These are phyloP conservation scores for Lampropteryx suffumata DNA, from an alignment of 2,888 invertebrate species.

Conservation along the genomic window DNA sequence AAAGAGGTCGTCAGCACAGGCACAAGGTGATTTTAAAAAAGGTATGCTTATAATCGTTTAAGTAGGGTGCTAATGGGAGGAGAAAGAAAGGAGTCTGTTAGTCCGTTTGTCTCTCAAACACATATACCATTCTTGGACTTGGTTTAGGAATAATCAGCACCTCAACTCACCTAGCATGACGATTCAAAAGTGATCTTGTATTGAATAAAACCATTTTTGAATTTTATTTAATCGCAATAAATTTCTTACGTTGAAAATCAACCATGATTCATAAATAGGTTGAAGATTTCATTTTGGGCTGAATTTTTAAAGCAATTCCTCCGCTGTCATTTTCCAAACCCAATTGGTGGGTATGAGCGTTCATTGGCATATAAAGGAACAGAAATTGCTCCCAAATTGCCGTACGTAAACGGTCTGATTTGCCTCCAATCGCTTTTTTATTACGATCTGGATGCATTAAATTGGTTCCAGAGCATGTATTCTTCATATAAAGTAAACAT, in stretches of 20 bases:
- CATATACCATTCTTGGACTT: too few relatives aligned
- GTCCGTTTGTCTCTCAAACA: too few relatives aligned
- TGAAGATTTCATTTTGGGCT: slow-evolving; percentile 4
- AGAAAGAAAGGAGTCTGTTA: too few relatives aligned
- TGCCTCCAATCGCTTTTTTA: slow-evolving; percentile 40
- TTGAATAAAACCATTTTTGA: too few relatives aligned
- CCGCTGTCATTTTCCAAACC: slow-evolving; percentile 38
- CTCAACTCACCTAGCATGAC: too few relatives aligned
- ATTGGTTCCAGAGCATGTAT: slow-evolving; percentile 17
- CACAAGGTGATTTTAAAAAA: too few relatives aligned
- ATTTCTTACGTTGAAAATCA: not conserved
- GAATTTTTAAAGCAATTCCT: slow-evolving; percentile 26
- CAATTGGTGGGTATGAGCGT: slow-evolving; percentile 40
- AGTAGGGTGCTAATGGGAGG: too few relatives aligned
- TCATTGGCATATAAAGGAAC: slow-evolving; percentile 46
- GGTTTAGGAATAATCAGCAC: too few relatives aligned
- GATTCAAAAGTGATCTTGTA: too few relatives aligned
- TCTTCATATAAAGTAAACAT: slow-evolving; percentile 5
- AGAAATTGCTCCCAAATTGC: slow-evolving; percentile 43
- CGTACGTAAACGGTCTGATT: slow-evolving; percentile 43
- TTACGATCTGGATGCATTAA: slow-evolving; percentile 30
- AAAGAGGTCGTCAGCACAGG: too few relatives aligned
- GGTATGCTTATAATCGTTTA: too few relatives aligned
- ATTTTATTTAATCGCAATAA: not conserved
- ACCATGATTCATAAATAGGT: not conserved